phyloP scores from a whole-genome alignment of 1,140 invertebrate genomes.

The Panulirus ornatus region DNA sequence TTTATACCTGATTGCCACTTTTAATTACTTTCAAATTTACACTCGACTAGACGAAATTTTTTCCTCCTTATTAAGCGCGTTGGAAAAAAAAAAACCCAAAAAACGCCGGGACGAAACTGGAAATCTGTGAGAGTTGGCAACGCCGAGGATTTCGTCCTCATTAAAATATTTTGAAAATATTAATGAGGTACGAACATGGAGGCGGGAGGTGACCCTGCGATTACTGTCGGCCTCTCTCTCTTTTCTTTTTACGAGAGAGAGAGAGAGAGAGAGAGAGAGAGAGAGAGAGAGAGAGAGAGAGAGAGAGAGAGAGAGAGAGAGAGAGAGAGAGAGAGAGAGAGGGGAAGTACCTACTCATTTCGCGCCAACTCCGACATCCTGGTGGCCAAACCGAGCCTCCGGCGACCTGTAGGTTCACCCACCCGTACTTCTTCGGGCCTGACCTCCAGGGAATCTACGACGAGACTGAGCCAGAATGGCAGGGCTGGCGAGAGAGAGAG shows the following conservation, averaged over 20 bases:
- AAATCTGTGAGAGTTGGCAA: background rate
- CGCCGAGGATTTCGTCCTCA: background rate
- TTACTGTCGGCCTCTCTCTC: too few species aligned
- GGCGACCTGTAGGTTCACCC: too few species aligned
- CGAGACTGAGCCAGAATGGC: too few species aligned
- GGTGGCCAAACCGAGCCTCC: too few species aligned
- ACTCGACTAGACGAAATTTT: conserved; percentile 65
- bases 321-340: background rate
- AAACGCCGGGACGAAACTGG: background rate
- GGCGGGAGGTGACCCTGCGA: background rate
- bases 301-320: conserved; percentile 3
- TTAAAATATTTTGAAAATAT: background rate
- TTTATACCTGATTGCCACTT: conserved; percentile 73
- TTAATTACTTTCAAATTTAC: conserved; percentile 73
- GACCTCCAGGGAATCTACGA: too few species aligned
- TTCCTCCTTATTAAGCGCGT: conserved; percentile 66
- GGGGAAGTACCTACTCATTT: conserved; percentile 5
- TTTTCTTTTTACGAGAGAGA: too few species aligned
- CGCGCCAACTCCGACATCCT: background rate
- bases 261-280: too few species aligned
- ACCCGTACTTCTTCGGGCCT: too few species aligned
- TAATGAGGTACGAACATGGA: background rate
- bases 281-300: background rate
- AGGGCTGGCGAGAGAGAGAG: too few species aligned
- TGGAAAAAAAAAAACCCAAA: conserved; percentile 44